Evolutionary conservation across 2,888 invertebrate species (phyloP), one percentile per base, ranked within the genome.

Genomic region (Oligia strigilis): DNA sequence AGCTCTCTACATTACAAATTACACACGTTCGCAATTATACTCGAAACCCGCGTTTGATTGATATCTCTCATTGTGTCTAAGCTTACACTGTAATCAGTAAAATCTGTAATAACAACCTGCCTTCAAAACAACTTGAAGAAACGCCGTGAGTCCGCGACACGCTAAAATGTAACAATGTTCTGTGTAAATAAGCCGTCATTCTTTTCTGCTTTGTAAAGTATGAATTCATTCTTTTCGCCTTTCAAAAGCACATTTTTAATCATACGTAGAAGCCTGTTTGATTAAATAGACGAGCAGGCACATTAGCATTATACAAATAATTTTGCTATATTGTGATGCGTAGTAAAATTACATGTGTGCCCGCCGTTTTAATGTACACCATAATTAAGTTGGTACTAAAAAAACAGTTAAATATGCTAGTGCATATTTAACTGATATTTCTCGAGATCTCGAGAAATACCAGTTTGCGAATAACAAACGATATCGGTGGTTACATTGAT

Each of bases 1-100:
- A 90, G 85, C 89, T 91, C 90, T 91, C 91, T 90, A 90, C 91
- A 89, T 90, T 89, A 88, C 86, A 89, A 90, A 91, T 92, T 90
- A 89, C 82, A 88, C 77, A 89, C 84, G 81, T 88, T 88, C 81
- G 85, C 87, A 89, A 89, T 90, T 91, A 90, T 88, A 85, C 79
- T 88, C 85, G 81, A 87, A 86, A 89, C 84, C 85, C 77, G 85
- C 83, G 77, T 84, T 77, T 86, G 88, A 85, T 88, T 87, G 77
- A 85, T 90, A 89, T 87, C 87, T 88, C 69, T 78, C 71, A 82
- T 85, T 87, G 85, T 87, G 85, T 85, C 82, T 86, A 75, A 83
- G 78, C 82, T 78, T 83, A 77, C 75, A 81, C 46, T 65, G 71
- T 86, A 77, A 84, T 84, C 75, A 64, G 72, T 58, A 72, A 52